Evolutionary conservation across 2,797 vertebrate genomes (phyloP).

Genomic region (Pterois miles): DNA sequence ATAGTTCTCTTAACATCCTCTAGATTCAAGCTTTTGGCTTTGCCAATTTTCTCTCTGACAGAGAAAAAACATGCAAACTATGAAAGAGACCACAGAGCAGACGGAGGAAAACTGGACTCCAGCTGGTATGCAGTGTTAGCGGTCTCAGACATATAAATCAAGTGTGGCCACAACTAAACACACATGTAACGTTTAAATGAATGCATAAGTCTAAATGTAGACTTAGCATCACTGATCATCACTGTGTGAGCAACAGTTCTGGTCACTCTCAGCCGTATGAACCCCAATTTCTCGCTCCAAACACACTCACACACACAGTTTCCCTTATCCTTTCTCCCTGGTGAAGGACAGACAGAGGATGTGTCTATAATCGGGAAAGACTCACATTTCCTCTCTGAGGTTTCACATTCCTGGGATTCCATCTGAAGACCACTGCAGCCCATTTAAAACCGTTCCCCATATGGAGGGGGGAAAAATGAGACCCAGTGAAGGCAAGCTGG

Average conservation of each 20-base stretch:
- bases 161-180: constrained; percentile 30
- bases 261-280: constrained; percentile 9
- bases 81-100: constrained; percentile 44
- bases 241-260: constrained; percentile 18
- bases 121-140: constrained; percentile 34
- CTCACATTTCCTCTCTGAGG: constrained; percentile 75
- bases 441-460: constrained; percentile 77
- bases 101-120: constrained; percentile 35
- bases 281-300: constrained; percentile 5
- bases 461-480: constrained; percentile 25
- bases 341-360: constrained; percentile 67
- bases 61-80: constrained; percentile 5
- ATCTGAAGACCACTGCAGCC: constrained; percentile 72
- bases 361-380: constrained; percentile 71
- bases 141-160: constrained; percentile 50
- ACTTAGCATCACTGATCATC: constrained; percentile 15
- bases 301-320: constrained; percentile 3
- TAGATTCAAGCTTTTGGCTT: not conserved
- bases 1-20: not conserved
- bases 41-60: not conserved
- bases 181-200: constrained; percentile 11
- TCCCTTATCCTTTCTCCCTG: constrained; percentile 42
- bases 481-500: constrained; percentile 6
- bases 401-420: constrained; percentile 81
- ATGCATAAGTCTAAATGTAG: constrained; percentile 34